A percentile compares a stretch with the other conserved stretches of the same genome.
Conservation (phyloP, 2,113 vertebrate species). For the Poeciliopsis turrubarensis region DNA sequence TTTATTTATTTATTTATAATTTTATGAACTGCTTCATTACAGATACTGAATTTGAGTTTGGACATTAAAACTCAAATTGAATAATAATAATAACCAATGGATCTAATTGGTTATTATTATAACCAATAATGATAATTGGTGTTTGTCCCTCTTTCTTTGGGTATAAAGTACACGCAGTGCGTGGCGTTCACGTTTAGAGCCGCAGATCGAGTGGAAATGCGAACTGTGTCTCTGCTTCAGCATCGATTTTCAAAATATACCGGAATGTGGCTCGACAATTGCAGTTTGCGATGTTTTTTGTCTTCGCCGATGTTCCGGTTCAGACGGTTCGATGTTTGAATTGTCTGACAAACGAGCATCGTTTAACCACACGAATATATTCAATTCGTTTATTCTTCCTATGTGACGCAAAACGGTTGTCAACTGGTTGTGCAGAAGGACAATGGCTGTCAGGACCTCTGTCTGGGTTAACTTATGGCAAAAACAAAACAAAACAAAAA, state of each 20-base stretch:
- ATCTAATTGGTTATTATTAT: no score
- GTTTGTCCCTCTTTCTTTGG: background rate
- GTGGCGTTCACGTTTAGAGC: background rate
- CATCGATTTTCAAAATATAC: slow-evolving; percentile 22
- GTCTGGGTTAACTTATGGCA: slow-evolving; percentile 8
- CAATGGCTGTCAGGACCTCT: background rate
- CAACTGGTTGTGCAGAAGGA: background rate
- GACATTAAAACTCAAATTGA: background rate
- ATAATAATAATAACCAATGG: background rate
- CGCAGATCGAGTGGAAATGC: background rate
- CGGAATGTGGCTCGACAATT: slow-evolving; percentile 1
- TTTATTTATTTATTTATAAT: no score
- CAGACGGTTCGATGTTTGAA: slow-evolving; percentile 45
- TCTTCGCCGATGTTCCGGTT: slow-evolving; percentile 31
- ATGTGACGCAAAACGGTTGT: background rate
- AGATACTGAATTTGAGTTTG: background rate
- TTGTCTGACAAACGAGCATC: background rate
- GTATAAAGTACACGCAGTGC: background rate
- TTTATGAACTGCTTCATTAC: no score
- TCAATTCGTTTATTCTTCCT: background rate
- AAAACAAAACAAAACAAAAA: no score
- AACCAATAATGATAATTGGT: no score
- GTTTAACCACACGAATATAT: background rate
- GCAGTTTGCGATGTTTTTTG: slow-evolving; percentile 19
- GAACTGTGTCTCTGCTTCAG: background rate